Percentiles rank a stretch among this genome's conserved stretches.
Evolutionary conservation across 2,797 vertebrate species (phyloP).

Genomic region (Leptoclinus maculatus): DNA sequence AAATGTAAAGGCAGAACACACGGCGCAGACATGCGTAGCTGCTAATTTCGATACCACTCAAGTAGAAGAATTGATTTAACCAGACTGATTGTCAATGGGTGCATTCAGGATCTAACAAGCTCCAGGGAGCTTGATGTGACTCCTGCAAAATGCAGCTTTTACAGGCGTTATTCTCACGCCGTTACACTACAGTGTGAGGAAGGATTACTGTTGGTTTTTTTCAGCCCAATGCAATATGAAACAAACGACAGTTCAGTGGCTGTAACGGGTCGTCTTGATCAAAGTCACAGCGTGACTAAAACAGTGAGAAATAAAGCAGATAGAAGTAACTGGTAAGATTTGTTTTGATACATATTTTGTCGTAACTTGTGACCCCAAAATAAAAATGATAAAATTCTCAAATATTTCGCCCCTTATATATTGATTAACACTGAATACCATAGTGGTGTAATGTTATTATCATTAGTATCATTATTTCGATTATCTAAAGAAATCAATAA

Average conservation of each 20-base stretch:
- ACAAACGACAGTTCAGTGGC: neutral
- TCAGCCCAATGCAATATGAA: slow-evolving; percentile 11
- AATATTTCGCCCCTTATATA: no score
- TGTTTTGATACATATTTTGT: neutral
- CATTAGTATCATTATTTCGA: neutral
- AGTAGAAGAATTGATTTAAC: neutral
- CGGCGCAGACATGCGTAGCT: neutral
- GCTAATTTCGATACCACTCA: neutral
- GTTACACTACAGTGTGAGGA: slow-evolving; percentile 5
- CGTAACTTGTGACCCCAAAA: neutral
- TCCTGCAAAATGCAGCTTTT: slow-evolving; percentile 37
- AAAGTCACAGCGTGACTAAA: neutral
- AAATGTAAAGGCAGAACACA: neutral
- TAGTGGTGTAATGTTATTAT: no score
- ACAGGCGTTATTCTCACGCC: slow-evolving; percentile 20
- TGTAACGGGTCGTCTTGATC: neutral
- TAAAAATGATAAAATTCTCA: no score
- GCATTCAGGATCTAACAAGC: slow-evolving; percentile 34
- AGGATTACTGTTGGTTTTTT: slow-evolving; percentile 5
- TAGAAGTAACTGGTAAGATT: neutral
- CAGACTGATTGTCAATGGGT: neutral
- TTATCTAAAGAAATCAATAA: neutral
- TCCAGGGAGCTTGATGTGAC: slow-evolving; percentile 29
- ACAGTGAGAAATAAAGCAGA: neutral
- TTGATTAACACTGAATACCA: no score